Base-by-base conservation (phyloP, 2,888 invertebrate species). In the Elysia crispata region DNA sequence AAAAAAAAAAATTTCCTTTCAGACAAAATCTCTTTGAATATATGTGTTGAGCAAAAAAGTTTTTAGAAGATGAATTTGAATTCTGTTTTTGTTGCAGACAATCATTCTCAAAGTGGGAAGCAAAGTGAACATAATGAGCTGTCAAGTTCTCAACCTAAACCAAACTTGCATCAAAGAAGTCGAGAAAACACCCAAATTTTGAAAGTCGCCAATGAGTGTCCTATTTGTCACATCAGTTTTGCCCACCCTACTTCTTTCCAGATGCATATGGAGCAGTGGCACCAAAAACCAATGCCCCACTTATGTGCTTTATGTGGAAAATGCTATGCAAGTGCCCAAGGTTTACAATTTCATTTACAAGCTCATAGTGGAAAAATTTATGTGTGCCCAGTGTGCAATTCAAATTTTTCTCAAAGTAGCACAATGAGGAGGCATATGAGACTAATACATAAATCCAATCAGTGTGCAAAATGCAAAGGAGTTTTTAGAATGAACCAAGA, bases 271-370 rank as follows among this genome's bases (percentile, higher is more conserved):
- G 25, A n/a, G 6, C 23, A 60, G 15, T 60, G 3, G n/a, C 60
- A 60, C 15, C 23, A 25, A 60, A n/a, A 23, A 60, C 23, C n/a
- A 25, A 23, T 60, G 60, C 60, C 6, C 60, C 25, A 23, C 60
- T 8, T 25, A 13, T 80, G 80, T 41, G 50, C 50, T 20, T 69
- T 80, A 8, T 80, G 80, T 76, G 69, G 67, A 18, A 80, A 74
- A 50, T 75, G 80, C 1, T 80, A 76, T 50, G 60, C 69, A 33
- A 67, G 64, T 28, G 1, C 64, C 13, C 18, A 75, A n/a, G 75
- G 74, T 8, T 62, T 80, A 30, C 75, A 62, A 3, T 76, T 76
- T 31, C 80, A 80, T 28, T 25, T 76, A 49, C 64, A 80, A 20
- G 76, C 74, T 15, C 80, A 80, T 50, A 75, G 76, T 33, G 76